phyloP scores from a whole-genome alignment of 2,797 vertebrate genomes.

The Periparus ater region DNA sequence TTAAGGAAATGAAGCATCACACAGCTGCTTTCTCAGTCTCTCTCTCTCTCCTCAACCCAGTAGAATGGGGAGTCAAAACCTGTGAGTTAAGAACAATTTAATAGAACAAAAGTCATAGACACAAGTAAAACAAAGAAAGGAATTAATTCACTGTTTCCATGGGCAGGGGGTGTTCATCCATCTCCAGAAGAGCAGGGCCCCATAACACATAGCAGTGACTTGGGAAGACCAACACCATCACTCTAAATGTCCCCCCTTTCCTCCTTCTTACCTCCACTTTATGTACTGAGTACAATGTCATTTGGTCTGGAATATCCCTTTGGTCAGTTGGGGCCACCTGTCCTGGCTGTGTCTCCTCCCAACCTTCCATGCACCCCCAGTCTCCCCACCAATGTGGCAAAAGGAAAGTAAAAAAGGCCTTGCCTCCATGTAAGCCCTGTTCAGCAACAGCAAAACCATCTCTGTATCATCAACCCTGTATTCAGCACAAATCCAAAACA shows the following conservation, averaged over 20 bases:
- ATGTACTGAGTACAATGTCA: neutral
- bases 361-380: neutral
- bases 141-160: neutral
- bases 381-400: accelerated
- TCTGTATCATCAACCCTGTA: neutral
- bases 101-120: neutral
- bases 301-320: neutral
- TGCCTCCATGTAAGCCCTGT: neutral
- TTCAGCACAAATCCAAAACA: neutral
- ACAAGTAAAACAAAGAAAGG: neutral
- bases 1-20: neutral
- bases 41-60: neutral
- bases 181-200: neutral
- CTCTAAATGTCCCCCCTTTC: neutral
- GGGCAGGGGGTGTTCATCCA: neutral
- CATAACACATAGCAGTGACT: accelerated
- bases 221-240: neutral
- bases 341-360: neutral
- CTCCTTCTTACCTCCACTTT: neutral
- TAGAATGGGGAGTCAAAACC: neutral
- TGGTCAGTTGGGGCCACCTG: neutral
- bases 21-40: neutral
- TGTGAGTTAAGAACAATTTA: neutral
- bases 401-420: neutral
- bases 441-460: neutral